Conservation (phyloP, 2,113 vertebrate species). For the Chloebia gouldiae region DNA sequence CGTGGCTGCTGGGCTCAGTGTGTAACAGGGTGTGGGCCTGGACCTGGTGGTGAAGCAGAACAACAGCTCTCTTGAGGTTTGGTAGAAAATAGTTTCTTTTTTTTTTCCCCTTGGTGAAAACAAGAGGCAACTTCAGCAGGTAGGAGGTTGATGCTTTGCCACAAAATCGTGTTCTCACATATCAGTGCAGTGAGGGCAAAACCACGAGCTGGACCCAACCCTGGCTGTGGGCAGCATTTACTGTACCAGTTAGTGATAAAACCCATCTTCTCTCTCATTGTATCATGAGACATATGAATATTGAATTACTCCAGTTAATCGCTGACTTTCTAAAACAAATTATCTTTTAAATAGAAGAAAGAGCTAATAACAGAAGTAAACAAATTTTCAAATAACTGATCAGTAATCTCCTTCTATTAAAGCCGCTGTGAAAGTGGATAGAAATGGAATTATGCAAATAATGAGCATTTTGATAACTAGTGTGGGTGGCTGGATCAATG, state of each 20-base stretch:
- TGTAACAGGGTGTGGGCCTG: neutral
- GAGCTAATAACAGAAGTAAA: neutral
- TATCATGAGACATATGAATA: neutral
- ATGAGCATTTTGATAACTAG: neutral
- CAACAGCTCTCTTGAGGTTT: conserved; percentile 11
- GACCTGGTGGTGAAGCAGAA: neutral
- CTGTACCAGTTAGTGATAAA: neutral
- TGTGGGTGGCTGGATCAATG: neutral
- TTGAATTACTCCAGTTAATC: neutral
- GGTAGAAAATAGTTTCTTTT: neutral
- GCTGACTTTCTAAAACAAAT: neutral
- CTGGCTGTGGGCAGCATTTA: neutral
- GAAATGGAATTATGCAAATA: neutral
- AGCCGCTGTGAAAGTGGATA: neutral
- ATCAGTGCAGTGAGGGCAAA: neutral
- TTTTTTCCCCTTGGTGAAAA: neutral
- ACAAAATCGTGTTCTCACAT: neutral
- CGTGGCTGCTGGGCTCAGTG: fast-evolving
- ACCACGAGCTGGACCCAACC: neutral
- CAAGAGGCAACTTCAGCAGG: conserved; percentile 38
- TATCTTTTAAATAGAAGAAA: neutral
- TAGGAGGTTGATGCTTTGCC: conserved; percentile 1
- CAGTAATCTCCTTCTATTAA: neutral
- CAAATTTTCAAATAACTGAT: neutral
- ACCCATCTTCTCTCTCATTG: neutral